Conservation (phyloP, 2,113 vertebrate genomes). For the Spheniscus mendiculus region DNA sequence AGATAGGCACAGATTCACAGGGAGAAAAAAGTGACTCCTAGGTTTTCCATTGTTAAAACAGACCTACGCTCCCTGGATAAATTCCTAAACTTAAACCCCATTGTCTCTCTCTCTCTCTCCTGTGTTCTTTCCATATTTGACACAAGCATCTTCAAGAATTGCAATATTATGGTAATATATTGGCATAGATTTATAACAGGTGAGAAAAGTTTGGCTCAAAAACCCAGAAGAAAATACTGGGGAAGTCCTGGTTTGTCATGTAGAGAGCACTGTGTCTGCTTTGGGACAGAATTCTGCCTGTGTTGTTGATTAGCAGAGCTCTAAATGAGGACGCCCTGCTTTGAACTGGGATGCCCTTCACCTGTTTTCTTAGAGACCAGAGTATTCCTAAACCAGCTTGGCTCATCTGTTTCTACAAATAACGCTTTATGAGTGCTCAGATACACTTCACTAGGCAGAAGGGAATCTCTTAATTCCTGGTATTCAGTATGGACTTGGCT, state of each 20-base stretch:
- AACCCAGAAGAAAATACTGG: neutral
- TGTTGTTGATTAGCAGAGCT: neutral
- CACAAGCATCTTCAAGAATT: neutral
- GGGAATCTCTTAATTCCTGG: slow-evolving; percentile 4
- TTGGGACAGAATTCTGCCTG: neutral
- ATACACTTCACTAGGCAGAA: neutral
- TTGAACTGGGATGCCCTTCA: neutral
- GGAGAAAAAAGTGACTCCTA: neutral
- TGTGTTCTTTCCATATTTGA: neutral
- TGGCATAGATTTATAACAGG: neutral
- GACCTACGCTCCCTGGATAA: neutral
- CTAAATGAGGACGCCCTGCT: neutral
- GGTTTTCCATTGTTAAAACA: neutral
- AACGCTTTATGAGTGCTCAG: neutral
- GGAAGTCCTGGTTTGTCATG: neutral
- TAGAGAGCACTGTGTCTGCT: neutral
- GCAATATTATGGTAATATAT: neutral
- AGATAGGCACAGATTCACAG: neutral
- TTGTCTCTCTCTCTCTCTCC: neutral
- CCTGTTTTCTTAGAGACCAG: neutral
- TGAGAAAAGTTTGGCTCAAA: neutral
- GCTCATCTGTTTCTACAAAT: neutral
- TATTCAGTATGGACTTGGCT: neutral
- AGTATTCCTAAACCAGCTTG: neutral
- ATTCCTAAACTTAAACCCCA: neutral